These are phyloP conservation scores for Hypomecis punctinalis DNA, from an alignment of 2,888 invertebrate genomes.

Conservation along the genomic window DNA sequence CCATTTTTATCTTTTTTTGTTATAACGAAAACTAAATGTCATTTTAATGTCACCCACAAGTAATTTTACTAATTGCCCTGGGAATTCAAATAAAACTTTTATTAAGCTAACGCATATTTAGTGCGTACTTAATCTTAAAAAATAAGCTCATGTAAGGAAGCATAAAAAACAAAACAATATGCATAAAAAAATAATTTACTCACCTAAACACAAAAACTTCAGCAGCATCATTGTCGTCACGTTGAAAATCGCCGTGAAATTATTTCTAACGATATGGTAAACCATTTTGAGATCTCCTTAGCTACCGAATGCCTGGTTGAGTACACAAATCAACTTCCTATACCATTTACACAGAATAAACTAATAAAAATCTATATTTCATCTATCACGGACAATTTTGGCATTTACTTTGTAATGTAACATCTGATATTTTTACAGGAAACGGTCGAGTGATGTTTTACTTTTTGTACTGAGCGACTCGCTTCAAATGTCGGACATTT, in stretches of 20 bases:
- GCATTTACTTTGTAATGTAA: constrained; percentile 54
- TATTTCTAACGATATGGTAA: constrained; percentile 59
- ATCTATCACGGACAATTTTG: constrained; percentile 55
- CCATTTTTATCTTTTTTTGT: no score
- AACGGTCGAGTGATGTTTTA: constrained; percentile 65
- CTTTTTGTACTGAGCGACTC: constrained; percentile 71
- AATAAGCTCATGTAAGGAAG: background rate
- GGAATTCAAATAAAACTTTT: background rate
- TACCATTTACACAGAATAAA: constrained; percentile 52
- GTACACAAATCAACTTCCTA: constrained; percentile 50
- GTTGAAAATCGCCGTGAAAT: constrained; percentile 58
- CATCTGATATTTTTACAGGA: constrained; percentile 59
- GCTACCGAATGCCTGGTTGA: constrained; percentile 57
- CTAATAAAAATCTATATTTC: constrained; percentile 39
- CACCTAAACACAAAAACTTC: constrained; percentile 74
- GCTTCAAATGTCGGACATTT: constrained; percentile 69
- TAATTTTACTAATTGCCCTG: no score
- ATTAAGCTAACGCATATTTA: background rate
- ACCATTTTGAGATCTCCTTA: constrained; percentile 67
- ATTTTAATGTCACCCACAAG: no score
- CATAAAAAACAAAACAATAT: constrained; percentile 2
- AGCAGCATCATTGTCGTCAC: constrained; percentile 56
- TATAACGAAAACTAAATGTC: no score
- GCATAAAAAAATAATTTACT: constrained; percentile 53
- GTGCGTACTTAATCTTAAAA: background rate